Evolutionary conservation across 2,888 invertebrate genomes (phyloP).

Genomic region (Macroteleia sp.): DNA sequence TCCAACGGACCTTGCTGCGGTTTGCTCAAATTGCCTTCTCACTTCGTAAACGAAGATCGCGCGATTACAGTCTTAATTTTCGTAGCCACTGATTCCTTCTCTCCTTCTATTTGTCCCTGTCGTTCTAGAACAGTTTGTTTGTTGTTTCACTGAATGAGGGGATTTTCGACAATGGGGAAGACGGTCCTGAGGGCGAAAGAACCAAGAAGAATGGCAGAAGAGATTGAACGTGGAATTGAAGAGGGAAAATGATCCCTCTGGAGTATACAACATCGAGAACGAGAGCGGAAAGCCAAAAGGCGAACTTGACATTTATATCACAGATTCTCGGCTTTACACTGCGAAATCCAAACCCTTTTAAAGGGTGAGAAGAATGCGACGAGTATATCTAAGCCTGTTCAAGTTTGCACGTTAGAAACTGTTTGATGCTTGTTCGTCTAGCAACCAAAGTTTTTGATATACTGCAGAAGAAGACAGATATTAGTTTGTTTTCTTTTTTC

Average conservation of each 20-base stretch:
- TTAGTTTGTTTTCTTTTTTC: too few species aligned
- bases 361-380: constrained; percentile 50
- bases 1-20: too few species aligned
- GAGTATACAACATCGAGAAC: constrained; percentile 46
- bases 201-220: constrained; percentile 55
- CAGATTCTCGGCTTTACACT: constrained; percentile 83
- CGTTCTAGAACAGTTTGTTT: constrained; percentile 70
- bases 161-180: constrained; percentile 61
- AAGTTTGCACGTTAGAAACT: constrained; percentile 47
- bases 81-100: constrained; percentile 47
- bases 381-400: constrained; percentile 58
- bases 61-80: constrained; percentile 69
- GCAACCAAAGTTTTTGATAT: too few species aligned
- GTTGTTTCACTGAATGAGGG: constrained; percentile 71
- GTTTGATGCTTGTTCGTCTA: constrained; percentile 43
- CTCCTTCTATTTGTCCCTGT: constrained; percentile 27
- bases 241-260: constrained; percentile 64
- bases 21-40: constrained; percentile 81
- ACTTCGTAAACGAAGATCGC: constrained; percentile 73
- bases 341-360: constrained; percentile 59
- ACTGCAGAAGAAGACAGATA: too few species aligned
- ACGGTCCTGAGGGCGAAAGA: constrained; percentile 60
- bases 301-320: constrained; percentile 83
- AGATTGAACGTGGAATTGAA: constrained; percentile 51
- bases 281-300: constrained; percentile 72